Base-by-base conservation (phyloP, 2,113 vertebrate genomes). In the Gavialis gangeticus region DNA sequence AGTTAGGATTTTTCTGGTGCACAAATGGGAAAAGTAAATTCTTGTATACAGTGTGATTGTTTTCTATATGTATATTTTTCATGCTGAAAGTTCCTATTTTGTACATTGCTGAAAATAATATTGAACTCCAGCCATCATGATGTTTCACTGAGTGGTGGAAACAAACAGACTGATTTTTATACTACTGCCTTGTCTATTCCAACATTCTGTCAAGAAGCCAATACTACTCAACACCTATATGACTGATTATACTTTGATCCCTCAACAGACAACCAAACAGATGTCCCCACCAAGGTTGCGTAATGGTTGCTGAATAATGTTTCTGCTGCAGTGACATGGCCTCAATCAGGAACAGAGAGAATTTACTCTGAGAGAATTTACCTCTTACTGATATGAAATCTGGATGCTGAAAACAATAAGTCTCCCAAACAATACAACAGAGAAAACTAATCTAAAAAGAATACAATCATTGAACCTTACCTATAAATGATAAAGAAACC, bases 261-360 rank as follows among this genome's bases (percentile, higher is more conserved):
- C 91, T 87, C 89, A 93, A 60, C 95, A 96, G 96, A 96, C 92
- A 96, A 87, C 93, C 83, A 96, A 96, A 94, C 93, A 97, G 93
- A 96, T 96, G 95, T 97, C 95, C 90, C 91, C 94, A 96, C 88
- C 96, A 93, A 92, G 92, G 93, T 92, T 96, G 86, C 92, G 84
- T 90, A 90, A 75, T 94, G 78, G 93, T 85, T 96, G 69, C 88
- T 94, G 93, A 93, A 96, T 95, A 95, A 93, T 77, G 75, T 91
- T 95, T 90, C 94, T 97, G 92, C 88, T 94, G 90, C 86, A 84
- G 55, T 85, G 91, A 95, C 93, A 92, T 0, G 34, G 91, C 84
- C 90, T 96, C 94, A 92, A 84, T 95, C 90, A 94, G 90, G 55
- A 93, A 2, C 1, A 87, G 91, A 89, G 17, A 24, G 83, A 82